phyloP scores from a whole-genome alignment of 2,888 invertebrate species.

The Thecocarcelia acutangulata region DNA sequence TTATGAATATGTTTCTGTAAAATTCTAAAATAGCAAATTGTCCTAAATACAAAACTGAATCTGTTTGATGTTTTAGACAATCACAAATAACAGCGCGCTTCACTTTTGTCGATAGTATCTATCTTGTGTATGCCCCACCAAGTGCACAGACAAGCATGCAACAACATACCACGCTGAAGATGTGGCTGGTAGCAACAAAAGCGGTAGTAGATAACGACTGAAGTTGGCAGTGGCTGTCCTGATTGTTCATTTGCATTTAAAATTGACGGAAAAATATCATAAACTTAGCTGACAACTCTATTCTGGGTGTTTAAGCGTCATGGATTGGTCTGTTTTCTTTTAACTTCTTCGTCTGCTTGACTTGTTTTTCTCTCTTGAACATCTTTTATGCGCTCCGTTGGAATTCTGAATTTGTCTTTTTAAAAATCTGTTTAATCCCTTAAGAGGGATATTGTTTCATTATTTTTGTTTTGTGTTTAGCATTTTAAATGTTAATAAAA shows the following conservation, averaged over 20 bases:
- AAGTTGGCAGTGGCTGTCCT: conserved; percentile 41
- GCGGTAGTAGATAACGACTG: conserved; percentile 31
- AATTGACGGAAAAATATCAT: conserved; percentile 74
- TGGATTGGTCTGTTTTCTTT: conserved; percentile 15
- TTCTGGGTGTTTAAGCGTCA: conserved; percentile 61
- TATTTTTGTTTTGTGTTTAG: conserved; percentile 31
- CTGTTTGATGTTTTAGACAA: conserved; percentile 39
- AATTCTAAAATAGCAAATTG: conserved; percentile 28
- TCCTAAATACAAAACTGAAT: conserved; percentile 18
- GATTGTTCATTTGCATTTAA: conserved; percentile 73
- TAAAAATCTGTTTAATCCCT: conserved; percentile 62
- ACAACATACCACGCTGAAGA: not conserved
- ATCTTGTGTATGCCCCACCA: no score
- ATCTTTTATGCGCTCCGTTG: conserved; percentile 50
- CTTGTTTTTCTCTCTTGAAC: not conserved
- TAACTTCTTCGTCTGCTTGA: not conserved
- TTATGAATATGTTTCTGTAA: not conserved
- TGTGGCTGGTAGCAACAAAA: conserved; percentile 1
- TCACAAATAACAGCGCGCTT: conserved; percentile 54
- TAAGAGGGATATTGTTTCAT: conserved; percentile 57
- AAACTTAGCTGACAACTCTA: conserved; percentile 73
- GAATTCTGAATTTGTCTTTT: conserved; percentile 54
- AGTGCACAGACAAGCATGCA: not conserved
- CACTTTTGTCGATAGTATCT: conserved; percentile 52
- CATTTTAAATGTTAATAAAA: conserved; percentile 58